Base-by-base conservation (phyloP, 2,797 vertebrate species). In the Macroramphosus scolopax region DNA sequence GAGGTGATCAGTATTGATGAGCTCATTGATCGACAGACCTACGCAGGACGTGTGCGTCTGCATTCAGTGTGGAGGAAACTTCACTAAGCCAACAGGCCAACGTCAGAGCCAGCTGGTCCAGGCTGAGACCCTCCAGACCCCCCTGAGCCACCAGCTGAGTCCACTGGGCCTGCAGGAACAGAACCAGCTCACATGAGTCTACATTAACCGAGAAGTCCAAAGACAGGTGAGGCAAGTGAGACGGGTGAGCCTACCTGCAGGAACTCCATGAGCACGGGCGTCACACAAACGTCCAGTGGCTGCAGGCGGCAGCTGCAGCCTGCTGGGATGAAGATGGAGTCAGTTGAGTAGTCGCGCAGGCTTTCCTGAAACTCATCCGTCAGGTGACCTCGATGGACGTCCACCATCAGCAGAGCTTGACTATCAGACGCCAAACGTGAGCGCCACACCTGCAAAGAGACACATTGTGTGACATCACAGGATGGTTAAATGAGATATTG, bases 11-110 rank as follows among this genome's bases (percentile, higher is more conserved):
- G n/a, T n/a, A n/a, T 22, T 22, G 20, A 22, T 22, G 20, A 22
- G 20, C n/a, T n/a, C n/a, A n/a, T 22, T 3, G 20, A 3, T 22
- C 3, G 20, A 22, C 20, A 22, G 20, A 57, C 84, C 78, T 82
- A 40, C 2, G 25, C 4, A 87, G 29, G 50, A 78, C 0, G 42
- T 37, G 1, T 0, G 13, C 43, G 36, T 76, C 24, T 0, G 37
- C 28, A 25, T 35, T 75, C 0, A 98, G 82, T 1, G 89, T 87
- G 0, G 83, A 88, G 3, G 92, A 62, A 0, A 89, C 84, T 51
- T 97, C 92, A 0, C 87, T 89, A 61, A 98, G 53, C 94, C 95
- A 98, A 10, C 84, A 89, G 15, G 91, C 47, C 14, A 98, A 53
- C 28, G 92, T 85, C 63, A 92, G 87, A 1, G 92, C 89, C 17